phyloP scores from a whole-genome alignment of 2,888 invertebrate genomes.

The Masnerella sp. region DNA sequence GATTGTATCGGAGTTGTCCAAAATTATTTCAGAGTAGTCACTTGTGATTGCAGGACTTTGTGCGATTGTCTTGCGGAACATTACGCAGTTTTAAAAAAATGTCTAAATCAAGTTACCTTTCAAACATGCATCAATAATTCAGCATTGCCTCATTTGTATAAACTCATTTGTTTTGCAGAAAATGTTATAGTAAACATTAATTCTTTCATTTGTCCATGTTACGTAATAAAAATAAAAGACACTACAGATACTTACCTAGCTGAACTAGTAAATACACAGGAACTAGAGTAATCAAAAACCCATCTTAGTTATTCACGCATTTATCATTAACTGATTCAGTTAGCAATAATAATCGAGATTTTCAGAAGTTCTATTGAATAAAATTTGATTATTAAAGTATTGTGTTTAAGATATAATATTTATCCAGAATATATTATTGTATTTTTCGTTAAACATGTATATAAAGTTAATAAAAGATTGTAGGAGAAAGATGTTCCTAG shows the following conservation, averaged over 20 bases:
- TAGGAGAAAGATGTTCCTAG: too few relatives aligned
- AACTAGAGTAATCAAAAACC: constrained; percentile 1
- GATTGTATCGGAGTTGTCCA: not conserved
- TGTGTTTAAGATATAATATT: too few relatives aligned
- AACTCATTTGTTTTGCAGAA: not conserved
- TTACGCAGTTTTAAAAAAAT: constrained; percentile 11
- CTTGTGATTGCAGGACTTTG: constrained; percentile 5
- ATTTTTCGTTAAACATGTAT: too few relatives aligned
- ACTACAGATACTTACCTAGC: not conserved
- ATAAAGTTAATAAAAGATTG: too few relatives aligned
- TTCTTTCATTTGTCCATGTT: not conserved
- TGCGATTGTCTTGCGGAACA: constrained; percentile 27
- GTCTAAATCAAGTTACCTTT: constrained; percentile 5
- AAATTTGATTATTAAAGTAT: too few relatives aligned
- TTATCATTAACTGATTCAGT: too few relatives aligned
- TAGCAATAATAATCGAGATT: too few relatives aligned
- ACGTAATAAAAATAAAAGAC: not conserved
- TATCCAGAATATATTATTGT: too few relatives aligned
- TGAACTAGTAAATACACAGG: not conserved
- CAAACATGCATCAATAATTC: not conserved
- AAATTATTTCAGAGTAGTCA: constrained; percentile 3
- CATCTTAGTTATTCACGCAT: too few relatives aligned
- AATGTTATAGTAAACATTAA: not conserved
- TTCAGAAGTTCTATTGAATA: too few relatives aligned
- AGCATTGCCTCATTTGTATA: constrained; percentile 6